Evolutionary conservation across 2,797 vertebrate genomes (phyloP).

Genomic region (Chaetophractus vellerosus): DNA sequence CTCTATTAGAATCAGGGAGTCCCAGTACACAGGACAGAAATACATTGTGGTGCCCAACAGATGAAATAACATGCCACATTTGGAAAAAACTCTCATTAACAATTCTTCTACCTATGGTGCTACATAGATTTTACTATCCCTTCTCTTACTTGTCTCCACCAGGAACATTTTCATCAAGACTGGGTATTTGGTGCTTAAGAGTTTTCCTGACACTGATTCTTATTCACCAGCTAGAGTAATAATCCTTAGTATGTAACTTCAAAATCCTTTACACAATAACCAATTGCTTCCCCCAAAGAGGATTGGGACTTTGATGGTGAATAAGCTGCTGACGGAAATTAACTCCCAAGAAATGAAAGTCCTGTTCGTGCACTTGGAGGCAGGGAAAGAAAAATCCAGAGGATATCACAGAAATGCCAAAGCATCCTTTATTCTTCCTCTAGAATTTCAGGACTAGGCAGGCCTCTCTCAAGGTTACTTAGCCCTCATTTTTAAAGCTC

Average conservation of each 20-base stretch:
- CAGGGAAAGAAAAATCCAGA: constrained; percentile 67
- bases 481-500: not conserved
- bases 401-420: constrained; percentile 54
- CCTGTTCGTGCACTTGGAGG: constrained; percentile 66
- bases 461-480: not conserved
- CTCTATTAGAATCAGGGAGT: not conserved
- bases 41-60: accelerated
- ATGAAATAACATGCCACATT: not conserved
- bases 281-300: constrained; percentile 82
- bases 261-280: constrained; percentile 85
- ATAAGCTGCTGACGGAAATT: constrained; percentile 84
- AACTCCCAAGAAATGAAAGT: constrained; percentile 83
- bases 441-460: constrained; percentile 22
- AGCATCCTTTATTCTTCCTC: constrained; percentile 48
- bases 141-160: constrained; percentile 55
- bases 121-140: not conserved
- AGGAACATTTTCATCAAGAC: constrained; percentile 76
- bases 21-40: not conserved
- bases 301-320: constrained; percentile 83
- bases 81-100: constrained; percentile 54
- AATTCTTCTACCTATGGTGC: not conserved
- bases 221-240: constrained; percentile 82
- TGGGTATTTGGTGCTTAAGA: constrained; percentile 71
- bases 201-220: constrained; percentile 80
- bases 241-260: constrained; percentile 83